phyloP scores from a whole-genome alignment of 2,888 invertebrate species.

The Balanococcus diminutus region DNA sequence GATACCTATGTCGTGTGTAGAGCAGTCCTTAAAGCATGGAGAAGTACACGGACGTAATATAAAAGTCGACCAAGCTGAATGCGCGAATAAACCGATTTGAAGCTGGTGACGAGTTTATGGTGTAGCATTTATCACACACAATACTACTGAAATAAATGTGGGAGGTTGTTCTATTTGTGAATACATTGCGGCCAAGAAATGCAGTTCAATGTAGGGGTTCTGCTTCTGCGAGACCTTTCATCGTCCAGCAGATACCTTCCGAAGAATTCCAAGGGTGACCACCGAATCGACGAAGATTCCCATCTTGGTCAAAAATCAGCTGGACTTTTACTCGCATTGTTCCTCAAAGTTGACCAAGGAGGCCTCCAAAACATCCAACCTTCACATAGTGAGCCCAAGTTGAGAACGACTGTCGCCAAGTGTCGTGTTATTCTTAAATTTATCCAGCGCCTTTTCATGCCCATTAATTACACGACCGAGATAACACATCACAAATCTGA shows the following conservation, averaged over 20 bases:
- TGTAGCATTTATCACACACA: constrained; percentile 48
- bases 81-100: neutral
- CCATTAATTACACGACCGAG: constrained; percentile 51
- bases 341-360: no score
- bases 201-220: constrained; percentile 5
- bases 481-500: constrained; percentile 54
- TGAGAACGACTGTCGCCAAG: constrained; percentile 49
- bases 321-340: no score
- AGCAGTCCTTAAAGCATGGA: no score
- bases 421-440: constrained; percentile 54
- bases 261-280: neutral
- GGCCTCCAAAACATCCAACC: no score
- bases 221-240: constrained; percentile 42
- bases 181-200: constrained; percentile 29
- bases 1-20: no score
- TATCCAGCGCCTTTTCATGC: constrained; percentile 51
- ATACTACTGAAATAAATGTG: constrained; percentile 44
- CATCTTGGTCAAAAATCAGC: neutral
- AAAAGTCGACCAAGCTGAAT: neutral
- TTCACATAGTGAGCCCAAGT: neutral
- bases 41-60: neutral
- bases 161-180: constrained; percentile 49
- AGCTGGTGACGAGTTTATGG: constrained; percentile 52
- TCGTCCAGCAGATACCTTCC: no score
- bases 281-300: neutral